These are phyloP conservation scores for Drosophila melanica DNA, from an alignment of 1,140 invertebrate genomes.

Conservation along the genomic window DNA sequence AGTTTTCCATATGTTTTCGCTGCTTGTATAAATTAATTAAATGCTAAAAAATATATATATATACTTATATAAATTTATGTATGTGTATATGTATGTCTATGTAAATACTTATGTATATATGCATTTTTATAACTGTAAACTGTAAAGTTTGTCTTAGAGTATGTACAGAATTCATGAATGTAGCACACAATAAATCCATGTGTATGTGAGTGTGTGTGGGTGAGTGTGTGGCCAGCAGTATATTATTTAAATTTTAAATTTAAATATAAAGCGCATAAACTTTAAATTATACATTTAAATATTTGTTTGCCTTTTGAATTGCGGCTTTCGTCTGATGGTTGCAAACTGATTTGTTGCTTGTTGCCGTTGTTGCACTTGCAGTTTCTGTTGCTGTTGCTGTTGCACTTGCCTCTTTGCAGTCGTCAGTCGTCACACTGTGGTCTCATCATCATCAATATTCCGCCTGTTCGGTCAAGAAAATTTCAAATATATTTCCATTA, in stretches of 20 bases:
- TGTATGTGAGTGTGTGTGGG: slow-evolving; percentile 1
- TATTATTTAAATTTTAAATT: slow-evolving; percentile 26
- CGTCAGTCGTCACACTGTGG: slow-evolving; percentile 78
- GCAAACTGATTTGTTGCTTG: slow-evolving; percentile 61
- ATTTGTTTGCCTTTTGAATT: slow-evolving; percentile 59
- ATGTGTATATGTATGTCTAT: slow-evolving; percentile 17
- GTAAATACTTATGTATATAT: slow-evolving; percentile 8
- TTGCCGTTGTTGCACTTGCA: slow-evolving; percentile 24
- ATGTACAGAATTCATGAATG: slow-evolving; percentile 26
- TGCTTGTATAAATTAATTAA: slow-evolving; percentile 53
- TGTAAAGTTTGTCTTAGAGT: slow-evolving; percentile 12
- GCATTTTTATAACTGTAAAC: background rate
- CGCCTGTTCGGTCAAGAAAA: slow-evolving; percentile 62
- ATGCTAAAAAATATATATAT: slow-evolving; percentile 52
- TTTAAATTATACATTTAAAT: slow-evolving; percentile 29
- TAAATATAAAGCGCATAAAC: slow-evolving; percentile 2
- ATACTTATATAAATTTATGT: slow-evolving; percentile 35
- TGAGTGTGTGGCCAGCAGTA: slow-evolving; percentile 24
- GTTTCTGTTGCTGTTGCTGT: slow-evolving; percentile 20
- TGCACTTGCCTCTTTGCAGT: slow-evolving; percentile 37
- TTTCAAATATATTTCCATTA: slow-evolving; percentile 3
- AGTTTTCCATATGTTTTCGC: slow-evolving; percentile 11
- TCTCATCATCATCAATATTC: slow-evolving; percentile 84
- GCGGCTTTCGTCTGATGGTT: slow-evolving; percentile 68
- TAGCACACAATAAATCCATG: background rate